Conservation (phyloP, 2,113 vertebrate species). For the Gallinago media region DNA sequence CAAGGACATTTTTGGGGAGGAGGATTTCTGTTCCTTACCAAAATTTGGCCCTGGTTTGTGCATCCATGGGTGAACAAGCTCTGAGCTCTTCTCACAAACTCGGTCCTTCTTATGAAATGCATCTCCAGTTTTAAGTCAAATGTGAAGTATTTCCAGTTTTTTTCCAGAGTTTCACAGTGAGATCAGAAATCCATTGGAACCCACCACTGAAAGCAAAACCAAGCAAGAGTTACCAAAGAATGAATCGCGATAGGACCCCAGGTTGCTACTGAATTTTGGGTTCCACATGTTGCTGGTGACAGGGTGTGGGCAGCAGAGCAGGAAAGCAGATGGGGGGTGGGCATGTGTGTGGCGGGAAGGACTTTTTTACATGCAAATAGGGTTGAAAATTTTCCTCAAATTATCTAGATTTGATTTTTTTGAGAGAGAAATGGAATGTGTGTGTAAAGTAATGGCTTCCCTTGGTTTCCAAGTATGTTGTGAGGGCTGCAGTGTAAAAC, state of each 20-base stretch:
- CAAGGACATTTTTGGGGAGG: accelerated
- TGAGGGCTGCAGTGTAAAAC: background rate
- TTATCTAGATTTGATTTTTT: background rate
- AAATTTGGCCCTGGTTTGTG: background rate
- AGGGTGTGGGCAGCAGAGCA: background rate
- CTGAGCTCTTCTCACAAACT: background rate
- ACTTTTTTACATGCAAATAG: background rate
- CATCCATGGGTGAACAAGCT: background rate
- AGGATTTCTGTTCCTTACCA: background rate
- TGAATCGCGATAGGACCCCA: background rate
- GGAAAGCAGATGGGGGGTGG: background rate
- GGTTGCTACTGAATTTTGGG: background rate
- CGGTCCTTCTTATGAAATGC: background rate
- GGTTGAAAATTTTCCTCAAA: background rate
- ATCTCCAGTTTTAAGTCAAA: background rate
- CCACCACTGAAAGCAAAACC: background rate
- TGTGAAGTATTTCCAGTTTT: background rate
- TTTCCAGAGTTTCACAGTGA: background rate
- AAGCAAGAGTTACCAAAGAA: background rate
- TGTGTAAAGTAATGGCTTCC: background rate
- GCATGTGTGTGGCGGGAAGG: accelerated
- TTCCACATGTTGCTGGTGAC: background rate
- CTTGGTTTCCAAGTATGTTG: background rate
- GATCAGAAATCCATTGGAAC: background rate
- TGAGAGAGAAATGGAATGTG: background rate